Conservation (phyloP, 2,888 invertebrate species). For the Meteorus colon region DNA sequence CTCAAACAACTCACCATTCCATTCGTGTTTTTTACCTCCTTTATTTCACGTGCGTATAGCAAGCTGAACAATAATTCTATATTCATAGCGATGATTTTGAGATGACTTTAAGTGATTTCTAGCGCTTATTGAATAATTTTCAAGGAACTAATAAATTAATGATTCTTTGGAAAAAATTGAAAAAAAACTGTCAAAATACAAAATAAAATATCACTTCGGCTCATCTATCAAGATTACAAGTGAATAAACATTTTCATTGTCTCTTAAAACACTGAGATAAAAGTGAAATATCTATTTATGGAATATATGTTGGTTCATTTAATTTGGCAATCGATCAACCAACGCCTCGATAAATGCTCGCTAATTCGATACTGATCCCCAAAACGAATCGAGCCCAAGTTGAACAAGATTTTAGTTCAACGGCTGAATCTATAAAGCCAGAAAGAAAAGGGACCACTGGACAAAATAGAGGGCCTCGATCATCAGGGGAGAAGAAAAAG, state of each 20-base stretch:
- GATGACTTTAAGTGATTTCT: no score
- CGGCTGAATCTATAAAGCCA: slow-evolving; percentile 31
- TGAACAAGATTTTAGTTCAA: slow-evolving; percentile 53
- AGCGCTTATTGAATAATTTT: no score
- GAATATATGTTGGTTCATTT: background rate
- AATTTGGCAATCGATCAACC: slow-evolving; percentile 20
- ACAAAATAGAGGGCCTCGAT: background rate
- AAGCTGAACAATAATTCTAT: no score
- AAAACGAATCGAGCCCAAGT: slow-evolving; percentile 54
- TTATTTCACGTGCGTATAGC: no score
- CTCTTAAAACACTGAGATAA: background rate
- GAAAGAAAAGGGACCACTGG: slow-evolving; percentile 19
- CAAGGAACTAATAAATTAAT: no score
- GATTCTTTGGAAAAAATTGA: no score
- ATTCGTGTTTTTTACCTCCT: no score
- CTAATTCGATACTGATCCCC: slow-evolving; percentile 53
- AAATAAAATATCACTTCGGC: no score
- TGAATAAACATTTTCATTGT: background rate
- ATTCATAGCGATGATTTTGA: no score
- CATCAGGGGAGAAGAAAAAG: background rate
- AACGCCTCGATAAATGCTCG: slow-evolving; percentile 22
- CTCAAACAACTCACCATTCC: no score
- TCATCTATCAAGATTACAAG: background rate
- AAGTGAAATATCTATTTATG: background rate
- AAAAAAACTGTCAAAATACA: no score